Conservation (phyloP, 2,113 vertebrate genomes). For the Panthera leo region DNA sequence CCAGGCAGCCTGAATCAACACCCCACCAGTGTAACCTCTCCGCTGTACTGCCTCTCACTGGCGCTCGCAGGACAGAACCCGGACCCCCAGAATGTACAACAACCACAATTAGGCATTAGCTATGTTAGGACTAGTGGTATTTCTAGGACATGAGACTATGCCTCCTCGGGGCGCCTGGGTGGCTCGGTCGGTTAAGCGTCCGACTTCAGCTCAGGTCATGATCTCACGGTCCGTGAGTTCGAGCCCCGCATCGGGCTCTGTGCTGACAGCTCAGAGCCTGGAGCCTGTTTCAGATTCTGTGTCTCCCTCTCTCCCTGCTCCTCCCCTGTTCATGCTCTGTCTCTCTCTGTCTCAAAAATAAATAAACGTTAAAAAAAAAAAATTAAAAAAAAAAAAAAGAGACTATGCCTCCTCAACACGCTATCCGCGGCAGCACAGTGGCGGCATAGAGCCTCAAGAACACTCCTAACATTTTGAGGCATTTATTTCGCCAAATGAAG, state of each 20-base stretch:
- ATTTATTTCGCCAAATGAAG: constrained; percentile 43
- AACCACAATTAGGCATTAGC: not conserved
- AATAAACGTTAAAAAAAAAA: too few species aligned
- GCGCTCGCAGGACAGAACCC: not conserved
- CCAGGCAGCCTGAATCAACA: not conserved
- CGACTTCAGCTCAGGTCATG: too few species aligned
- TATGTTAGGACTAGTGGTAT: not conserved
- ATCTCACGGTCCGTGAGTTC: too few species aligned
- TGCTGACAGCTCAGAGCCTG: too few species aligned
- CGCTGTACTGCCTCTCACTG: not conserved
- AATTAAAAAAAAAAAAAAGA: too few species aligned
- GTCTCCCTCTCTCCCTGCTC: too few species aligned
- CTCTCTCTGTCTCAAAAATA: too few species aligned
- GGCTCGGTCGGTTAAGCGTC: too few species aligned
- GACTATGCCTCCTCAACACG: not conserved
- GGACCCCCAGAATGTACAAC: not conserved
- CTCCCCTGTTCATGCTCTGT: too few species aligned
- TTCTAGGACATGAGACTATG: not conserved
- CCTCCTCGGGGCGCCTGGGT: not conserved
- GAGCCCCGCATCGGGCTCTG: too few species aligned
- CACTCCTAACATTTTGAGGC: constrained; percentile 3
- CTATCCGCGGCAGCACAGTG: not conserved
- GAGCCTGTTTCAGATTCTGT: too few species aligned
- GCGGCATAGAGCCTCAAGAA: not conserved
- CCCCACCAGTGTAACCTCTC: not conserved